phyloP scores from a whole-genome alignment of 1,140 invertebrate genomes.

The Apis cerana region DNA sequence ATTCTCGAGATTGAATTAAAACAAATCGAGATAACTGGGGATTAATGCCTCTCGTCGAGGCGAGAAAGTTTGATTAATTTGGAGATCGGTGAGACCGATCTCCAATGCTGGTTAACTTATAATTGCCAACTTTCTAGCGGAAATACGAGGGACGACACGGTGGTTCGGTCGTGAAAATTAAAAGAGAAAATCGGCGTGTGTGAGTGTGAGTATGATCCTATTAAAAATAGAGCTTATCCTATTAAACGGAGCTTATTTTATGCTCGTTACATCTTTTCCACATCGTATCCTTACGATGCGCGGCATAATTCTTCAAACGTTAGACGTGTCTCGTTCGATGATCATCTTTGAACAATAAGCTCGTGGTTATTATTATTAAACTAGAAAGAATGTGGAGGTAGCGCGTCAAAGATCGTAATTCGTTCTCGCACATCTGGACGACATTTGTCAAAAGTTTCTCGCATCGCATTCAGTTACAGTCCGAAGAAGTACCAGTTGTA shows the following conservation, averaged over 20 bases:
- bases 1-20: constrained; percentile 37
- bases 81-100: constrained; percentile 6
- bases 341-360: constrained; percentile 37
- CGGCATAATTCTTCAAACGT: no score
- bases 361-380: constrained; percentile 41
- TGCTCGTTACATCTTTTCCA: not conserved
- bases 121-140: constrained; percentile 40
- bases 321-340: constrained; percentile 13
- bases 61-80: constrained; percentile 49
- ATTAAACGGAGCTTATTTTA: not conserved
- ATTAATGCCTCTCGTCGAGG: constrained; percentile 26
- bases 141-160: not conserved
- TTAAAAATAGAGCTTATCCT: not conserved
- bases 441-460: not conserved
- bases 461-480: not conserved
- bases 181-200: not conserved
- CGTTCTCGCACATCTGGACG: not conserved
- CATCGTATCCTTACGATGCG: not conserved
- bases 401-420: constrained; percentile 49
- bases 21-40: constrained; percentile 31
- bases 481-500: not conserved
- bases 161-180: constrained; percentile 2
- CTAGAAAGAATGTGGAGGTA: constrained; percentile 56
- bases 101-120: constrained; percentile 33
- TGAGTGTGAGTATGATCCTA: constrained; percentile 7